phyloP scores from a whole-genome alignment of 2,797 vertebrate genomes.

The Gymnopithys bicolor region DNA sequence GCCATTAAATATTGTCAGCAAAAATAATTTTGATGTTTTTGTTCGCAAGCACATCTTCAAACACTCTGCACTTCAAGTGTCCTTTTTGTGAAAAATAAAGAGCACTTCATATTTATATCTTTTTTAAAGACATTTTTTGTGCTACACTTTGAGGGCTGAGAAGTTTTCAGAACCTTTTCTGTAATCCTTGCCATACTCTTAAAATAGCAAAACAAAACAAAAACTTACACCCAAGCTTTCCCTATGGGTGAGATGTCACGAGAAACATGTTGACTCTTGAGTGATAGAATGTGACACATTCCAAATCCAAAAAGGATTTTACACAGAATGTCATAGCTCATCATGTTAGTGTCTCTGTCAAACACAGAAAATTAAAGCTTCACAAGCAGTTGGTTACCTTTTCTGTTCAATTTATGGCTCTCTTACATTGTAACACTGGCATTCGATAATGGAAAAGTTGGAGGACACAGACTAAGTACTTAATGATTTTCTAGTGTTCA shows the following conservation, averaged over 20 bases:
- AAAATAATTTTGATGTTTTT: not conserved
- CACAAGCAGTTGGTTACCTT: not conserved
- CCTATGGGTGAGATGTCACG: conserved; percentile 9
- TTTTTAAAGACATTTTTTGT: not conserved
- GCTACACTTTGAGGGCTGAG: not conserved
- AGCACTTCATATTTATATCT: not conserved
- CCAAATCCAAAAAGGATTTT: conserved; percentile 2
- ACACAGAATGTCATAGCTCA: not conserved
- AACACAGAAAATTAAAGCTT: not conserved
- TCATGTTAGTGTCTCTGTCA: conserved; percentile 9
- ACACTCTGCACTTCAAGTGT: not conserved
- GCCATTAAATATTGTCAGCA: not conserved
- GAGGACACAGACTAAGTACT: not conserved
- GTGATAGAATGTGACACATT: conserved; percentile 35
- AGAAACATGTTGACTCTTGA: conserved; percentile 27
- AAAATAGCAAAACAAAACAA: conserved; percentile 11
- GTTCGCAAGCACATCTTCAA: not conserved
- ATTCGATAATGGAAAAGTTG: not conserved
- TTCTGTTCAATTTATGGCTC: not conserved
- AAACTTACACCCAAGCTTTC: conserved; percentile 10
- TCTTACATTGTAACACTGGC: not conserved
- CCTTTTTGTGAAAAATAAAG: not conserved
- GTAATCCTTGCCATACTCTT: not conserved
- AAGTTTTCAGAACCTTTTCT: not conserved
- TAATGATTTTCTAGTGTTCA: not conserved